Evolutionary conservation across 2,888 invertebrate genomes (phyloP).

Genomic region (Leptinotarsa tumamoca): DNA sequence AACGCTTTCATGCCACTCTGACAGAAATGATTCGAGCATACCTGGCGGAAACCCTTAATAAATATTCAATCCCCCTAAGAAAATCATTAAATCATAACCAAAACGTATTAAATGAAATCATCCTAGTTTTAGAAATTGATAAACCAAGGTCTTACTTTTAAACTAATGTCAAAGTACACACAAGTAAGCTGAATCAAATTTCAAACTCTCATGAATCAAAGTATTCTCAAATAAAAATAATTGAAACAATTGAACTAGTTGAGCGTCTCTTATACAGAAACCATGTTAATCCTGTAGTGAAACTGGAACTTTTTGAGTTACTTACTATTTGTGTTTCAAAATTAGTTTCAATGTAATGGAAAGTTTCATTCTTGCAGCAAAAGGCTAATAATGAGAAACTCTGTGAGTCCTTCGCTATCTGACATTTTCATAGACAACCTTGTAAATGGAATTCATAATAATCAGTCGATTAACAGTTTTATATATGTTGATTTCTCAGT

Average conservation of each 20-base stretch:
- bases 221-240: neutral
- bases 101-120: neutral
- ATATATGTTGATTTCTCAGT: too few relatives aligned
- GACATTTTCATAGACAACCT: too few relatives aligned
- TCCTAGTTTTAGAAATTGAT: neutral
- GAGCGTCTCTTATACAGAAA: too few relatives aligned
- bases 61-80: neutral
- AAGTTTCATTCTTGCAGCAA: too few relatives aligned
- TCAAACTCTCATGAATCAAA: neutral
- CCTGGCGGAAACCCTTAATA: neutral
- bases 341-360: too few relatives aligned
- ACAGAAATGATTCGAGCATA: neutral
- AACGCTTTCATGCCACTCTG: neutral
- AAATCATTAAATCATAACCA: neutral
- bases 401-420: too few relatives aligned
- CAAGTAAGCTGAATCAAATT: neutral
- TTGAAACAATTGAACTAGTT: too few relatives aligned
- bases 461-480: too few relatives aligned
- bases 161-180: neutral
- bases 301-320: neutral
- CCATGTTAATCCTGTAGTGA: too few relatives aligned
- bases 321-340: too few relatives aligned
- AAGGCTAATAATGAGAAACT: too few relatives aligned
- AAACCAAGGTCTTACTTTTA: neutral
- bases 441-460: too few relatives aligned